Evolutionary conservation across 2,113 vertebrate genomes (phyloP).

Genomic region (Meles meles): DNA sequence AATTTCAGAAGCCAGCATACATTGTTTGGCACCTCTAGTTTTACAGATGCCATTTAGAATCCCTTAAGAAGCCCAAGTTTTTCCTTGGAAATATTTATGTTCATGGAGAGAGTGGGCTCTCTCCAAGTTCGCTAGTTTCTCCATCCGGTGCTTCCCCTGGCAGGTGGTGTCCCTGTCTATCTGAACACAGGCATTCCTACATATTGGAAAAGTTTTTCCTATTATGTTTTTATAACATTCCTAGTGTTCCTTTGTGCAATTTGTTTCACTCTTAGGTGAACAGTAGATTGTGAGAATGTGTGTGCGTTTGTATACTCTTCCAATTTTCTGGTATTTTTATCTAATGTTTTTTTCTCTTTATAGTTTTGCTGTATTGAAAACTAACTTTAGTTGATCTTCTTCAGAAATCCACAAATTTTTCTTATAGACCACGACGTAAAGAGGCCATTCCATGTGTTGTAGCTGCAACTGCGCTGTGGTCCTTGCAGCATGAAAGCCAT

Average conservation of each 20-base stretch:
- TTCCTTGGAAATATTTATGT: background rate
- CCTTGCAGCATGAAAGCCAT: background rate
- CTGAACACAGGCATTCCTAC: background rate
- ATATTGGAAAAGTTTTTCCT: background rate
- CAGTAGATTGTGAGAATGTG: background rate
- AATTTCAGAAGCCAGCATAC: background rate
- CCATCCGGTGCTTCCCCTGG: background rate
- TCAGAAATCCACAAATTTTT: background rate
- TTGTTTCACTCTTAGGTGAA: background rate
- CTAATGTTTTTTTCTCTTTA: background rate
- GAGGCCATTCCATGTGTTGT: background rate
- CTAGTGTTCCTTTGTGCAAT: background rate
- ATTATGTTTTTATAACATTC: background rate
- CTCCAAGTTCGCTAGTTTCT: background rate
- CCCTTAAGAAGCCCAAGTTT: background rate
- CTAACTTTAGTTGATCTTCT: background rate
- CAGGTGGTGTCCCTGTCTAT: background rate
- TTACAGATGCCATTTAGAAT: background rate
- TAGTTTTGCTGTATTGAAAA: background rate
- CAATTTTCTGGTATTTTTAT: background rate
- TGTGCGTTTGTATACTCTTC: background rate
- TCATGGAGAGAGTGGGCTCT: background rate
- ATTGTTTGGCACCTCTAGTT: background rate
- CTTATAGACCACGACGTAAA: background rate
- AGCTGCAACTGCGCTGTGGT: background rate